Percentiles rank a stretch among this genome's conserved stretches.
Conservation (phyloP, 2,113 vertebrate genomes). For the Aramus guarauna region DNA sequence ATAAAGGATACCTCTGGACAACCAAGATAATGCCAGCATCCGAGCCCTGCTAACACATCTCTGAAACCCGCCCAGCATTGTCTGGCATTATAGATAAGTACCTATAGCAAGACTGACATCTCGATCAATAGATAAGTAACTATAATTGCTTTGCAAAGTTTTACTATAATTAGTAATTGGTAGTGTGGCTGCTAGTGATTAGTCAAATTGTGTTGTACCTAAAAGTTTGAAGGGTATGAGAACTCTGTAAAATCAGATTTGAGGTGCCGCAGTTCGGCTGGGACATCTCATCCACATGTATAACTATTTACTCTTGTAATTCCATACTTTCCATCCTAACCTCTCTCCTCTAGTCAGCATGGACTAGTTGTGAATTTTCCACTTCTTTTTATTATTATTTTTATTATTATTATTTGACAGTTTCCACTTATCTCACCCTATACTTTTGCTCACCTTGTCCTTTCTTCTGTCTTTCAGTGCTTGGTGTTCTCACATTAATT, state of each 20-base stretch:
- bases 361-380: neutral
- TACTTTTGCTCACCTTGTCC: neutral
- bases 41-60: neutral
- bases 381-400: no score
- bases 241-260: neutral
- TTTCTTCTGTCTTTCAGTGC: neutral
- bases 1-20: neutral
- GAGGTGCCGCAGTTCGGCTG: neutral
- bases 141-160: neutral
- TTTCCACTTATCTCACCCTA: neutral
- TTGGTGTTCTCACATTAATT: neutral
- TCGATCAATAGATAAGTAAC: neutral
- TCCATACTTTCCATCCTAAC: neutral
- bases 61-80: neutral
- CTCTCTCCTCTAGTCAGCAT: fast-evolving
- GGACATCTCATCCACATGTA: neutral
- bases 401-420: no score
- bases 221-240: neutral
- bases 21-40: neutral
- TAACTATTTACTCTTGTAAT: neutral
- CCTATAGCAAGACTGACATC: neutral
- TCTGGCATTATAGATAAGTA: neutral
- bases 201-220: neutral
- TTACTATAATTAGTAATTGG: neutral
- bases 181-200: neutral